Evolutionary conservation across 2,113 vertebrate genomes (phyloP).

Genomic region (Tragelaphus strepsiceros): DNA sequence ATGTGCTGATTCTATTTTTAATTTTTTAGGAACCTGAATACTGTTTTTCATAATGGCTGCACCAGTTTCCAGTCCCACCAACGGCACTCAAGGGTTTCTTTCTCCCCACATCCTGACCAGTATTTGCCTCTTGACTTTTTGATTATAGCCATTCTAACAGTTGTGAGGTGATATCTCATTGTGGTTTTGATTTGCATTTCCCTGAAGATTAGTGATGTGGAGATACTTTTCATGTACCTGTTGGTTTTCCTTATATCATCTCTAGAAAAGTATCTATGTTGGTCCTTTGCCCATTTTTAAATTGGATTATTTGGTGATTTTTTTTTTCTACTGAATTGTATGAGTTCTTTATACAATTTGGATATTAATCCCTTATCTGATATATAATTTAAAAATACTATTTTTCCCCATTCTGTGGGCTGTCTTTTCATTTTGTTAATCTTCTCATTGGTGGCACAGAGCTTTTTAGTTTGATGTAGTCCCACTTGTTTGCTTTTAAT

Average conservation of each 20-base stretch:
- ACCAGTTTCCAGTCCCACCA: background rate
- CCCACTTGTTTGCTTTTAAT: background rate
- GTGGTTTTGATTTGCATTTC: background rate
- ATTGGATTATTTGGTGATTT: background rate
- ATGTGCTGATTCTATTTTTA: background rate
- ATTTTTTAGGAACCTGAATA: background rate
- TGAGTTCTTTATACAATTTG: background rate
- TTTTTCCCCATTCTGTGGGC: background rate
- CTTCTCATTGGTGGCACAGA: background rate
- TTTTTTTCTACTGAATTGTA: background rate
- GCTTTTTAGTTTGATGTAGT: background rate
- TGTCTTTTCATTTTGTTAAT: background rate
- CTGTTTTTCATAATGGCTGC: background rate
- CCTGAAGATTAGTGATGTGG: background rate
- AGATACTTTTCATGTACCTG: background rate
- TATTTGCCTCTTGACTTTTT: background rate
- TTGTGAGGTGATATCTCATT: background rate
- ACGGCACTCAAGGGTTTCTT: background rate
- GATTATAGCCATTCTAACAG: background rate
- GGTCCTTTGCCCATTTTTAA: background rate
- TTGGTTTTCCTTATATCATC: background rate
- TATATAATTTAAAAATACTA: background rate
- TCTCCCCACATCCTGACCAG: background rate
- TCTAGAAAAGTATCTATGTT: background rate
- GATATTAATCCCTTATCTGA: background rate